These are phyloP conservation scores for Cancer borealis DNA, from an alignment of 2,888 invertebrate species.

Conservation along the genomic window DNA sequence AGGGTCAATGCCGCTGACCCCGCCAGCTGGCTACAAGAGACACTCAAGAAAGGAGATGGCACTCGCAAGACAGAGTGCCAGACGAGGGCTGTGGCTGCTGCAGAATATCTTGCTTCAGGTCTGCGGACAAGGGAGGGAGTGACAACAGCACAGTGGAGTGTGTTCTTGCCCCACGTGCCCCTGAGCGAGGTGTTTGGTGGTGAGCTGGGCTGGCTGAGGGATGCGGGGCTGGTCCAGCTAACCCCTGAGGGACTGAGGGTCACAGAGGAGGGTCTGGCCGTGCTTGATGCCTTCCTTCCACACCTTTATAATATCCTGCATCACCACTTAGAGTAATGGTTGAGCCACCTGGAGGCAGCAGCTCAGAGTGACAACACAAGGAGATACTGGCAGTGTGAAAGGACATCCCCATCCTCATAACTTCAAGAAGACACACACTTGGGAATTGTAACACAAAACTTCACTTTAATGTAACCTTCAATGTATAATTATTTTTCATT, in stretches of 20 bases:
- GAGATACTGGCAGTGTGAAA: no score
- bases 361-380: no score
- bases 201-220: slow-evolving; percentile 34
- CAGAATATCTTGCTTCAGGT: slow-evolving; percentile 66
- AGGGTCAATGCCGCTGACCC: slow-evolving; percentile 71
- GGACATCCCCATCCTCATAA: no score
- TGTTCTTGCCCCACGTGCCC: slow-evolving; percentile 41
- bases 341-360: no score
- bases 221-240: slow-evolving; percentile 37
- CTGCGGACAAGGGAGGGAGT: slow-evolving; percentile 71
- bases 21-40: slow-evolving; percentile 68
- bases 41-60: slow-evolving; percentile 64
- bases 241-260: slow-evolving; percentile 51
- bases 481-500: no score
- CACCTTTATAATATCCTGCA: slow-evolving; percentile 53
- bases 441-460: no score
- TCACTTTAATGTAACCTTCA: no score
- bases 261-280: slow-evolving; percentile 63
- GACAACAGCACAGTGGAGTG: slow-evolving; percentile 39
- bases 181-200: slow-evolving; percentile 51
- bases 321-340: background rate
- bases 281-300: slow-evolving; percentile 70
- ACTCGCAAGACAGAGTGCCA: slow-evolving; percentile 38
- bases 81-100: slow-evolving; percentile 35
- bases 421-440: no score